Conservation (phyloP, 2,113 vertebrate species). For the Hydrochoerus hydrochaeris region DNA sequence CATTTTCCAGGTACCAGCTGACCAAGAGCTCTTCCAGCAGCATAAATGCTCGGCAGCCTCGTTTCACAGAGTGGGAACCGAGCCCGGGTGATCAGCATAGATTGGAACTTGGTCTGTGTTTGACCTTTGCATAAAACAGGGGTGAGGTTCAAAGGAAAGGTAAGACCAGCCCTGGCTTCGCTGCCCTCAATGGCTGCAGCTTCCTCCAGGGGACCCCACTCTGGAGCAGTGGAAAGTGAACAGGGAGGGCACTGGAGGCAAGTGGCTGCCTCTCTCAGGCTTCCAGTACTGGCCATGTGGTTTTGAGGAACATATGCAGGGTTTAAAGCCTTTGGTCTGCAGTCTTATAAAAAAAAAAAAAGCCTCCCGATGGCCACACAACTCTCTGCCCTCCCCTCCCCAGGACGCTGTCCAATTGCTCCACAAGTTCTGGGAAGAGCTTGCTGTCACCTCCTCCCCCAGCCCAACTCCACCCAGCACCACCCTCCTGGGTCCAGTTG, state of each 20-base stretch:
- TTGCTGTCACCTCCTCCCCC: neutral
- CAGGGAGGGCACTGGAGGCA: neutral
- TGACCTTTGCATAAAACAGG: neutral
- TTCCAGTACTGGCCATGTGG: neutral
- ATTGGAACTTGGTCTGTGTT: neutral
- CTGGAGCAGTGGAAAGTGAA: neutral
- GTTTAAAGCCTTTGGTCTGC: constrained; percentile 47
- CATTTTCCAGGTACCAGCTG: neutral
- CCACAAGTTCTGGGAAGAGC: neutral
- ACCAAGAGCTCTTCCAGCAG: neutral
- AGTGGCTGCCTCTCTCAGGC: neutral
- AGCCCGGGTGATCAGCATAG: neutral
- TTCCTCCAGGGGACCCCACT: neutral
- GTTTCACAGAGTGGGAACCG: neutral
- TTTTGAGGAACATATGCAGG: constrained; percentile 52
- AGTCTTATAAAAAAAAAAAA: neutral
- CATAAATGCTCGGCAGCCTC: accelerated
- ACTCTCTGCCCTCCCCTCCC: neutral
- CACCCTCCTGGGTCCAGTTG: neutral
- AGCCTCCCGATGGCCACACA: neutral
- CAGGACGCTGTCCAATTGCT: neutral
- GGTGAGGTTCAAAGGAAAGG: too few species aligned
- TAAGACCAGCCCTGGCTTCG: neutral
- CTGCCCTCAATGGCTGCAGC: neutral
- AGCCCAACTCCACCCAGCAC: neutral